Conservation (phyloP, 2,797 vertebrate species). For the Erithacus rubecula region DNA sequence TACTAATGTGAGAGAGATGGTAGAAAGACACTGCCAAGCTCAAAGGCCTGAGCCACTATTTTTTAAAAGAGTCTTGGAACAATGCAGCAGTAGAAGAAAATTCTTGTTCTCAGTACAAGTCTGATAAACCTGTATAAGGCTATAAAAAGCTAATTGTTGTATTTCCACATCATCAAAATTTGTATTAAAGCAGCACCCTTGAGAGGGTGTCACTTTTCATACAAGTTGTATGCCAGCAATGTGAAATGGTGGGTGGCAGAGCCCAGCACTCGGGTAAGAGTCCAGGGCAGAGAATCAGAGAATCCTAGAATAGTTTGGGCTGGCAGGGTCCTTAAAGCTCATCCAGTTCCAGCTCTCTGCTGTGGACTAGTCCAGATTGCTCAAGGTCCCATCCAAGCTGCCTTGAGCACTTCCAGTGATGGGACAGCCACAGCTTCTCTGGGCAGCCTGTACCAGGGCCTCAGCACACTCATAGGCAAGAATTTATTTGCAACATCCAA, state of each 20-base stretch:
- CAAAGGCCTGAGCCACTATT: background rate
- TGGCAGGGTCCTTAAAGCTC: background rate
- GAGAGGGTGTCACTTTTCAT: background rate
- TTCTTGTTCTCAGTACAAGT: background rate
- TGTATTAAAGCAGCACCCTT: background rate
- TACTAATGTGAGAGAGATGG: background rate
- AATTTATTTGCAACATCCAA: background rate
- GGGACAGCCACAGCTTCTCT: background rate
- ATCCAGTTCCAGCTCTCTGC: background rate
- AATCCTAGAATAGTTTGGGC: background rate
- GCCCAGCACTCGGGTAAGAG: background rate
- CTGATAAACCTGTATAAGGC: background rate
- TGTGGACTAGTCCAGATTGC: background rate
- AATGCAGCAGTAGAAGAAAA: background rate
- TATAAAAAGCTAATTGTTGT: background rate
- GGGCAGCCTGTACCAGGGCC: background rate
- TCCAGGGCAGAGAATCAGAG: background rate
- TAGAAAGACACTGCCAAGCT: background rate
- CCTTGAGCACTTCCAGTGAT: background rate
- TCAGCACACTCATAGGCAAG: background rate
- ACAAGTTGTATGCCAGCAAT: background rate
- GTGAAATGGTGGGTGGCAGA: rapidly evolving
- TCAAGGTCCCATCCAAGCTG: background rate
- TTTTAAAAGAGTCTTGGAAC: background rate
- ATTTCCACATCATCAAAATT: background rate